Percentiles rank a stretch among this genome's conserved stretches.
Evolutionary conservation across 1,140 invertebrate genomes (phyloP).

Genomic region (Papilio dardanus): DNA sequence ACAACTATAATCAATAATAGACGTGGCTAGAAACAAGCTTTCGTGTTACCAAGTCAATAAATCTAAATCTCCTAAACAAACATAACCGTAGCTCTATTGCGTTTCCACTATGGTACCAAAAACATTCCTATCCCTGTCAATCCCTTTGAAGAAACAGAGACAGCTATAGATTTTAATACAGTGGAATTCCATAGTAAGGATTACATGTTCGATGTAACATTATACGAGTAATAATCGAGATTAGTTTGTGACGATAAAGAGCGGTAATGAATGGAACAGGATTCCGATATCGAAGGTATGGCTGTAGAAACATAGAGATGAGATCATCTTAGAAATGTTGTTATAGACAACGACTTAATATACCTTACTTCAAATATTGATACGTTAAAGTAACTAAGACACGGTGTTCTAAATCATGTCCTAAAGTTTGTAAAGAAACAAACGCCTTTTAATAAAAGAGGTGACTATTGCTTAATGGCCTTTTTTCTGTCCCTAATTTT

Average conservation of each 20-base stretch:
- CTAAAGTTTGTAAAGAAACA: no score
- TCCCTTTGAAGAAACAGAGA: neutral
- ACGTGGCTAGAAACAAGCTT: slow-evolving; percentile 54
- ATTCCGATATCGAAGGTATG: slow-evolving; percentile 62
- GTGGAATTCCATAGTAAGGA: slow-evolving; percentile 48
- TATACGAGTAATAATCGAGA: slow-evolving; percentile 75
- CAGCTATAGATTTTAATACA: neutral
- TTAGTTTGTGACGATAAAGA: slow-evolving; percentile 73
- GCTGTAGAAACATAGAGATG: neutral
- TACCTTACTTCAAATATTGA: neutral
- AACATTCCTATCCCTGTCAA: neutral
- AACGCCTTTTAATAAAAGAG: no score
- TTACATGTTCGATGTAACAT: slow-evolving; percentile 69
- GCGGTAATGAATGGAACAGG: slow-evolving; percentile 74
- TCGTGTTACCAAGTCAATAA: slow-evolving; percentile 57
- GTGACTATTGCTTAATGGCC: no score
- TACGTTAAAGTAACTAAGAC: neutral
- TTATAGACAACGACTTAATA: neutral
- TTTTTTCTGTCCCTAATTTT: no score
- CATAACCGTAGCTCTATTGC: slow-evolving; percentile 47
- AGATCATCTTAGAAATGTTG: neutral
- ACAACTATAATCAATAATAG: slow-evolving; percentile 69
- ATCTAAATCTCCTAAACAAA: slow-evolving; percentile 68
- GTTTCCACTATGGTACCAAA: neutral
- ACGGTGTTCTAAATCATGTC: no score